Evolutionary conservation across 2,888 invertebrate species (phyloP).

Genomic region (Pseudococcus viburni): DNA sequence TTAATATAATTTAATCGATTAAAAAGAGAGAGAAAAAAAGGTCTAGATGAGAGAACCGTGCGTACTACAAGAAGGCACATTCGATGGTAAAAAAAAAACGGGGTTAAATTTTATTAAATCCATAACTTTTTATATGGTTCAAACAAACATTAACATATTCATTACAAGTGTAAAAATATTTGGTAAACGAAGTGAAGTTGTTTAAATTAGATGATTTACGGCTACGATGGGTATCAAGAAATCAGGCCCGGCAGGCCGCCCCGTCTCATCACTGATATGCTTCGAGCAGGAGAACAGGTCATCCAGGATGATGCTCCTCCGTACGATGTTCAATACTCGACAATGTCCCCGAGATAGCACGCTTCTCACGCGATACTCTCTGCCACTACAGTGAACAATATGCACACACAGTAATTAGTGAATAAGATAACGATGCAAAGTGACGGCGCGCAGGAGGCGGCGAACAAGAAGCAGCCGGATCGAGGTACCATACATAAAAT

Average conservation of each 20-base stretch:
- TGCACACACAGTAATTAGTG: slow-evolving; percentile 26
- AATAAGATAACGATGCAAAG: slow-evolving; percentile 54
- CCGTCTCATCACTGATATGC: not conserved
- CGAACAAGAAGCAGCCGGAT: slow-evolving; percentile 17
- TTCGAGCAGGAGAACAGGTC: not conserved
- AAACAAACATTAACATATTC: slow-evolving; percentile 34
- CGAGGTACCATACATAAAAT: slow-evolving; percentile 62
- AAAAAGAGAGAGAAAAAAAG: not conserved
- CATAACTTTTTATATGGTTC: not conserved
- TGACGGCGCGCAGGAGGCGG: not conserved
- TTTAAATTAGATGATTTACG: slow-evolving; percentile 53
- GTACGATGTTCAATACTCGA: not conserved
- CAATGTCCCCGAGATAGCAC: slow-evolving; percentile 52
- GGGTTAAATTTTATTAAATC: slow-evolving; percentile 38
- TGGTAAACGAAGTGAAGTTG: slow-evolving; percentile 39
- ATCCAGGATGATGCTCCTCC: not conserved
- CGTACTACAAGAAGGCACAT: not conserved
- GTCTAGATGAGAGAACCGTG: not conserved
- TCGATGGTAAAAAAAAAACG: not conserved
- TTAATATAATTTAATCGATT: slow-evolving; percentile 6
- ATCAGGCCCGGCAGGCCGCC: not conserved
- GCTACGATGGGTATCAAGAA: too few relatives aligned
- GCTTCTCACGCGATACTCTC: slow-evolving; percentile 7
- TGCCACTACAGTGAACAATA: slow-evolving; percentile 24
- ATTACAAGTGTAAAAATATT: slow-evolving; percentile 50